phyloP scores from a whole-genome alignment of 64 coral and sea anemone species.

The Stichodactyla helianthus region DNA sequence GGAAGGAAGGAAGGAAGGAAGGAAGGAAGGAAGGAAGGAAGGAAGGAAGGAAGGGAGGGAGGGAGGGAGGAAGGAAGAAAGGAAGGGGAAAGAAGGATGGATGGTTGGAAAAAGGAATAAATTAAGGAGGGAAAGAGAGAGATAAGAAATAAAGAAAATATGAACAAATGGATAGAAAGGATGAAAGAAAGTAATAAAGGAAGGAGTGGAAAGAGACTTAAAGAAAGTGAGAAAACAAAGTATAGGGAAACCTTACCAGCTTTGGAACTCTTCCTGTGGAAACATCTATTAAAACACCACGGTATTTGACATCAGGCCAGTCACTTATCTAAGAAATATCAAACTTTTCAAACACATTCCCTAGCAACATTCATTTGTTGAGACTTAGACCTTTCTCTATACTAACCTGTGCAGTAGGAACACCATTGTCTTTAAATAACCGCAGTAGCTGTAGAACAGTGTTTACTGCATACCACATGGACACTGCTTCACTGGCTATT shows the following conservation, averaged over 20 bases:
- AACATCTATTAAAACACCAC: conserved; percentile 76
- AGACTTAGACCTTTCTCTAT: neutral
- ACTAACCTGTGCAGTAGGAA: conserved; percentile 76
- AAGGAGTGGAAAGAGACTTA: too few relatives aligned
- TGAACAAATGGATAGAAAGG: too few relatives aligned
- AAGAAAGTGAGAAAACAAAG: too few relatives aligned
- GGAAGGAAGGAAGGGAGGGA: neutral
- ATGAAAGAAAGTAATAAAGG: too few relatives aligned
- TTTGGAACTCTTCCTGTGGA: conserved; percentile 77
- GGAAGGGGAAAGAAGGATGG: neutral
- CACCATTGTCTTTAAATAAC: conserved; percentile 64
- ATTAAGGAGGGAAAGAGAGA: too few relatives aligned
- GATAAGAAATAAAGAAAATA: too few relatives aligned
- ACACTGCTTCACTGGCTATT: conserved; percentile 58
- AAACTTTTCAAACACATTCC: neutral
- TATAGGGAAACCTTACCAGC: conserved; percentile 36
- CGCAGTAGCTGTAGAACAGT: conserved; percentile 80
- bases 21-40: neutral
- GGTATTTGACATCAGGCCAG: conserved; percentile 84
- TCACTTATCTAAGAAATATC: conserved; percentile 67
- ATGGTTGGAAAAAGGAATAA: neutral
- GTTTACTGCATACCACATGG: conserved; percentile 92
- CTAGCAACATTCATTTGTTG: too few relatives aligned
- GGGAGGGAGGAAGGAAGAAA: neutral
- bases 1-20: too few relatives aligned